These are phyloP conservation scores for Choloepus hoffmanni DNA, from an alignment of 2,113 vertebrate species.

Conservation along the genomic window DNA sequence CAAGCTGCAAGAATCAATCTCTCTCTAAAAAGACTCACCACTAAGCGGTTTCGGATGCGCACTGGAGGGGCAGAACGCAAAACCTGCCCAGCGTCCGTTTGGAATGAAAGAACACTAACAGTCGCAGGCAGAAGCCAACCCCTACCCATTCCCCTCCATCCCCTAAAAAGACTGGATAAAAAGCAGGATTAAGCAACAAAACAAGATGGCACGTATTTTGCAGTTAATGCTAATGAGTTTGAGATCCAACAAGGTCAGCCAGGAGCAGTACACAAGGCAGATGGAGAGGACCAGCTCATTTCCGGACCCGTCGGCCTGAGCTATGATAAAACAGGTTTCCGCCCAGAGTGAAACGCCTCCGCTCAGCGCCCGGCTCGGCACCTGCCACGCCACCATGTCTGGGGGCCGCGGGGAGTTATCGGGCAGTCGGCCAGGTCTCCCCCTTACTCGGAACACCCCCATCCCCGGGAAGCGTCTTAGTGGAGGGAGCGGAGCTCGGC, in stretches of 20 bases:
- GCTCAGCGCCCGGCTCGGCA: background rate
- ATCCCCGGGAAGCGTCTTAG: background rate
- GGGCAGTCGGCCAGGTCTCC: background rate
- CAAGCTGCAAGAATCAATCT: background rate
- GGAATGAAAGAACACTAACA: background rate
- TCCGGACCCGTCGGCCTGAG: background rate
- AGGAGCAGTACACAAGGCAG: background rate
- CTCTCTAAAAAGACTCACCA: background rate
- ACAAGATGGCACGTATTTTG: constrained; percentile 48
- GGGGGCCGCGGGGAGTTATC: background rate
- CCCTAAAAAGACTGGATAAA: background rate
- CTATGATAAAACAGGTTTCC: background rate
- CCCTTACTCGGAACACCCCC: background rate
- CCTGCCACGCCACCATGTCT: constrained; percentile 42
- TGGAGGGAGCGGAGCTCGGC: background rate
- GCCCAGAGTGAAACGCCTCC: background rate
- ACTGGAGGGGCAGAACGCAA: background rate
- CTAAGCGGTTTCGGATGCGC: background rate
- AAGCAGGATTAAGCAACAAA: background rate
- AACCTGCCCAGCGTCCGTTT: background rate
- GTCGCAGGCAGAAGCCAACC: background rate
- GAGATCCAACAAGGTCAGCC: background rate
- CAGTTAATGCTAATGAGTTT: constrained; percentile 2
- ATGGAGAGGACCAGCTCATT: background rate
- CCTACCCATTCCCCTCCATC: background rate